Evolutionary conservation across 2,888 invertebrate genomes (phyloP).

Genomic region (Teleogryllus oceanicus): DNA sequence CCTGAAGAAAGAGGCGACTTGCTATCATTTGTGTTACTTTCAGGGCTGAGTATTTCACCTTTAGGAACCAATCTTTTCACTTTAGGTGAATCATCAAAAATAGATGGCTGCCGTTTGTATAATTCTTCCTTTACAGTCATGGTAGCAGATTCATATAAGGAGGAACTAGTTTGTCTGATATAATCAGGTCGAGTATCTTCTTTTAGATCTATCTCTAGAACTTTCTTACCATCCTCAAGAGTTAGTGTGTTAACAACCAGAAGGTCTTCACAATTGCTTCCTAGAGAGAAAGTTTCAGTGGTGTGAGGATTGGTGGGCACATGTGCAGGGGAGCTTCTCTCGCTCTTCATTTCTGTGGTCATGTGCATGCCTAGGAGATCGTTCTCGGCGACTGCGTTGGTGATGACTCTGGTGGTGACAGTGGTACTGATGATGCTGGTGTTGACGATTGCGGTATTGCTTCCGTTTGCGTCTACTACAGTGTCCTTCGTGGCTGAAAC

Average conservation of each 20-base stretch:
- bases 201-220: neutral
- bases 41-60: conserved; percentile 19
- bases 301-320: neutral
- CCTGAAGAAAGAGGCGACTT: conserved; percentile 26
- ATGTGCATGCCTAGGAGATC: conserved; percentile 28
- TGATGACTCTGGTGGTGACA: conserved; percentile 41
- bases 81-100: neutral
- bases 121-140: conserved; percentile 9
- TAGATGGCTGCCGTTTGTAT: neutral
- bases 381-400: conserved; percentile 32
- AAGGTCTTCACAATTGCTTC: neutral
- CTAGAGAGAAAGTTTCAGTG: neutral
- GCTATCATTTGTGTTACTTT: conserved; percentile 4
- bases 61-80: neutral
- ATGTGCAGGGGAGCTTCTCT: conserved; percentile 25
- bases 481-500: conserved; percentile 46
- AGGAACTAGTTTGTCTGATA: conserved; percentile 9
- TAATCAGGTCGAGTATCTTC: neutral
- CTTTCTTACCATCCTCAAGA: neutral
- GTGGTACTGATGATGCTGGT: conserved; percentile 42
- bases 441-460: conserved; percentile 37
- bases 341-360: conserved; percentile 45
- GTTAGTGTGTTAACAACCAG: neutral
- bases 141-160: neutral
- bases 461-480: conserved; percentile 42